Percentiles rank a stretch among this genome's conserved stretches.
These are phyloP conservation scores for Heptranchias perlo DNA, from an alignment of 2,113 vertebrate genomes.

Conservation along the genomic window DNA sequence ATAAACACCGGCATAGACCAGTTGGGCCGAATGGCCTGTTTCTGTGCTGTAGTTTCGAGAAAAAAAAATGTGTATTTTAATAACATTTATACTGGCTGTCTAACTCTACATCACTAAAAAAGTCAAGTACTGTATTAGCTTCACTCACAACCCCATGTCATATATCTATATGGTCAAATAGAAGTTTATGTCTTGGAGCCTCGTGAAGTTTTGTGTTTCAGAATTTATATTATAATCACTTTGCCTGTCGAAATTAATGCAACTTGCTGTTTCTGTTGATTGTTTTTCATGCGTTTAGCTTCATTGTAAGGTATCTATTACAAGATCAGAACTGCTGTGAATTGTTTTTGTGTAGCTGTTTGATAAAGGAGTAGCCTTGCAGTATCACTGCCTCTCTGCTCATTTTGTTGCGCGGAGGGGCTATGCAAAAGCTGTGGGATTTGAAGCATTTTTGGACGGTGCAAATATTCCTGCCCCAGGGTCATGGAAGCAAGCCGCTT, in stretches of 20 bases:
- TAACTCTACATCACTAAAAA: slow-evolving; percentile 10
- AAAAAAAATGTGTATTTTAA: slow-evolving; percentile 37
- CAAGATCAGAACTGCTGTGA: neutral
- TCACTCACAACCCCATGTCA: neutral
- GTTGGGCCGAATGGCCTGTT: no score
- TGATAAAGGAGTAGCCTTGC: neutral
- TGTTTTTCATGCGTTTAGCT: neutral
- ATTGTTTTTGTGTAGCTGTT: neutral
- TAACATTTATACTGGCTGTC: slow-evolving; percentile 43
- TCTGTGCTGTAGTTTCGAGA: no score
- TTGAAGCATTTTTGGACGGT: neutral
- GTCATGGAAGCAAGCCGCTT: neutral
- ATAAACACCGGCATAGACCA: no score
- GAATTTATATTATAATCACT: neutral
- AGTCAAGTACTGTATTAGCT: neutral
- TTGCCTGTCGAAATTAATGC: neutral
- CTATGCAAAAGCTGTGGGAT: neutral
- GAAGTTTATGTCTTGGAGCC: neutral
- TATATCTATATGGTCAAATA: neutral
- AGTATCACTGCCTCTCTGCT: neutral
- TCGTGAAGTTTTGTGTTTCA: neutral
- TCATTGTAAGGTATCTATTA: neutral
- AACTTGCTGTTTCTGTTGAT: neutral
- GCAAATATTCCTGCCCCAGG: neutral
- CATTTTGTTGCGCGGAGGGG: neutral